Evolutionary conservation across 2,888 invertebrate genomes (phyloP), one percentile per base, ranked within the genome.

Genomic region (Sycophila texana): DNA sequence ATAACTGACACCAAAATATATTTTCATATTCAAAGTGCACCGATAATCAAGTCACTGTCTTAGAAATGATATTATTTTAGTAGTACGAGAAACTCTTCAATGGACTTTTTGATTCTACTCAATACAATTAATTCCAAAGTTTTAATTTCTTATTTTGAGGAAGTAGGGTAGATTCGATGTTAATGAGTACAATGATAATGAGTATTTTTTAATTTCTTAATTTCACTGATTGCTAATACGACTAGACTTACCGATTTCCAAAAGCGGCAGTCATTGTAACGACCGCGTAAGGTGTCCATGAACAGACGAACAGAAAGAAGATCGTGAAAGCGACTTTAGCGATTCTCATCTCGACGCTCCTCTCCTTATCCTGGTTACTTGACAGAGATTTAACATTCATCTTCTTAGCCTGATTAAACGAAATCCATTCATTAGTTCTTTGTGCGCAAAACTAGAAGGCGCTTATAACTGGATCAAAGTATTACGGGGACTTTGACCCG

Each of bases 281-380:
- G 0, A 96, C 94, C 0, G 96, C 97, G 87, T 98, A 98, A 0
- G 98, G 98, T 4, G 96, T 96, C 97, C 98, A 98, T 0, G 97
- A 95, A 2, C 95, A 93, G 22, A 97, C 94, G 89, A 95, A 97
- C 3, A 97, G 91, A 89, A 96, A 97, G 86, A 97, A 95, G 60
- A 97, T 95, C 0, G 97, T 95, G 61, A 97, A 95, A 2, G 96
- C 96, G 13, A 97, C 96, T 87, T 97, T 97, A 0, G 97, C 96
- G 86, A 97, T 97, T 84, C 96, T 92, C 84, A 97, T 94, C 89
- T 97, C 97, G 0, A 96, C 95, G 0, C 96, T 95, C 83, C 96
- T 92, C 58, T 94, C 93, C 74, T 93, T 92, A 83, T 93, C 92
- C 88, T 95, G 94, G 90, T 96, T 94, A 82, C 94, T 92, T 86